These are phyloP conservation scores for Andrena cerasifolii DNA, from an alignment of 1,140 invertebrate species.

Conservation along the genomic window DNA sequence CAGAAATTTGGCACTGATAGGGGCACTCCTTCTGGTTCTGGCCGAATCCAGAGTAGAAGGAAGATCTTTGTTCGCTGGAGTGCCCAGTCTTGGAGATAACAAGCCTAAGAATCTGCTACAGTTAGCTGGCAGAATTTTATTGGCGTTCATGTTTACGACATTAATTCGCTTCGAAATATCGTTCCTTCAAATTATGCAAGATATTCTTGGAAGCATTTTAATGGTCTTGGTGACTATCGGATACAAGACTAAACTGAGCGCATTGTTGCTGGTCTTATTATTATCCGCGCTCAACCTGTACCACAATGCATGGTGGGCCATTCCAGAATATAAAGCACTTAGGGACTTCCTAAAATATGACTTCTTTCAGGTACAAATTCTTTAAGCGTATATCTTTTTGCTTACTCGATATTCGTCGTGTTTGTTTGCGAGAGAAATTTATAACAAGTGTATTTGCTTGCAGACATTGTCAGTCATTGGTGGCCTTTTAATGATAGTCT, in stretches of 20 bases:
- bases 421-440: not conserved
- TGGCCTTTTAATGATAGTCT: slow-evolving; percentile 99
- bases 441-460: slow-evolving; percentile 37
- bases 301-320: slow-evolving; percentile 99
- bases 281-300: slow-evolving; percentile 96
- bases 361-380: slow-evolving; percentile 95
- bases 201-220: slow-evolving; percentile 95
- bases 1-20: slow-evolving; percentile 97
- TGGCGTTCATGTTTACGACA: slow-evolving; percentile 99
- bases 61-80: slow-evolving; percentile 97
- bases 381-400: slow-evolving; percentile 30
- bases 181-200: slow-evolving; percentile 91
- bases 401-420: slow-evolving; percentile 3
- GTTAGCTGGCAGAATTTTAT: slow-evolving; percentile 95
- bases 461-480: slow-evolving; percentile 99
- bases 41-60: slow-evolving; percentile 97
- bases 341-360: slow-evolving; percentile 99
- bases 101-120: slow-evolving; percentile 99
- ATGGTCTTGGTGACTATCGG: slow-evolving; percentile 98
- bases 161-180: slow-evolving; percentile 96
- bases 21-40: slow-evolving; percentile 95
- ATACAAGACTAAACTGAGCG: slow-evolving; percentile 99
- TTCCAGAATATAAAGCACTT: slow-evolving; percentile 96
- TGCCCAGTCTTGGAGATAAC: slow-evolving; percentile 97
- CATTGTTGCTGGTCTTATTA: slow-evolving; percentile 95